A percentile compares a stretch with the other conserved stretches of the same genome.
Conservation (phyloP, 2,113 vertebrate species). For the Amia ocellicauda region DNA sequence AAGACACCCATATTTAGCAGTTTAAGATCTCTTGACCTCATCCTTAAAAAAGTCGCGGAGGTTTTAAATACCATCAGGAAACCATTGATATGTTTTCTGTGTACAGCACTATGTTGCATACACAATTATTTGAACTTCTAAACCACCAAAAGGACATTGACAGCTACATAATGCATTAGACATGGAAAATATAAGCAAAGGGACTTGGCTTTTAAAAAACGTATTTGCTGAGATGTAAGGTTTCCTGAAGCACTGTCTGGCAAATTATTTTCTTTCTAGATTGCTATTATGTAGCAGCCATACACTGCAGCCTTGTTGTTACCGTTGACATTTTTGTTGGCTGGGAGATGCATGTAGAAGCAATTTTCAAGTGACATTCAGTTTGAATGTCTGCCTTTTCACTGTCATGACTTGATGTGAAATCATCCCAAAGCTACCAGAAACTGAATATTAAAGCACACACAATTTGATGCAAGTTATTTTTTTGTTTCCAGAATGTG, state of each 20-base stretch:
- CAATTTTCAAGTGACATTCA: conserved; percentile 4
- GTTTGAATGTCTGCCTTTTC: not conserved
- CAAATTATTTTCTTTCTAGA: not conserved
- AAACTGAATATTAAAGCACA: no score
- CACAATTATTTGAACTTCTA: no score
- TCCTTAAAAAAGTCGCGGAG: not conserved
- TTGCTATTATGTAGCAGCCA: not conserved
- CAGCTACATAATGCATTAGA: no score
- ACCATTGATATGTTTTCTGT: not conserved
- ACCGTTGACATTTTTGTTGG: conserved; percentile 13
- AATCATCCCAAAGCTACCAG: not conserved
- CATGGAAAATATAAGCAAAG: no score
- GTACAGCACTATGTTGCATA: not conserved
- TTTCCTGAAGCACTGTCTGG: no score
- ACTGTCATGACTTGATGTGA: not conserved
- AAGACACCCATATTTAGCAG: conserved; percentile 9
- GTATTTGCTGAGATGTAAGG: no score
- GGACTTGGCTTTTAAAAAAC: no score
- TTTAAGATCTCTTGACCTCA: not conserved
- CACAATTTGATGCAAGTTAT: no score
- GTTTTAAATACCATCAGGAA: not conserved
- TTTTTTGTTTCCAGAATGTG: no score
- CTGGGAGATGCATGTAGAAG: not conserved
- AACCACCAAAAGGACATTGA: no score
- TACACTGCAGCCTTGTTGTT: conserved; percentile 1